Evolutionary conservation across 2,113 vertebrate genomes (phyloP).

Genomic region (Sciurus niger): DNA sequence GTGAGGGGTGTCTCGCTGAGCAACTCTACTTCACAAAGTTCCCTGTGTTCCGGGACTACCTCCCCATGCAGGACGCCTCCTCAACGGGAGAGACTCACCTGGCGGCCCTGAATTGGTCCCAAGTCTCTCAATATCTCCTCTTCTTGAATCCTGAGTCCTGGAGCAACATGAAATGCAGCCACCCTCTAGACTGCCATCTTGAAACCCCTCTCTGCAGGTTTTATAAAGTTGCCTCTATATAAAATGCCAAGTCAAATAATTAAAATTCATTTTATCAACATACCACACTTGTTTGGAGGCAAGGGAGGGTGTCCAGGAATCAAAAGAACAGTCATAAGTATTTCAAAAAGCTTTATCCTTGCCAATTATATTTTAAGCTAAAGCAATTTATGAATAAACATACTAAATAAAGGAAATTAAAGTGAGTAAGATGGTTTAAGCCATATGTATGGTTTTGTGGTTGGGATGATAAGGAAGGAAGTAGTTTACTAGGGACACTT

Average conservation of each 20-base stretch:
- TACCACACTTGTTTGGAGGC: not conserved
- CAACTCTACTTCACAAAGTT: no score
- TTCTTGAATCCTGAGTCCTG: no score
- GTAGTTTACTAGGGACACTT: not conserved
- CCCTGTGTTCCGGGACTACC: no score
- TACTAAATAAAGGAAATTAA: conserved; percentile 52
- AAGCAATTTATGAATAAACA: conserved; percentile 38
- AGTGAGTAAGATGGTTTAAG: not conserved
- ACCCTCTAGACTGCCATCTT: no score
- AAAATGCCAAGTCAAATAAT: conserved; percentile 71
- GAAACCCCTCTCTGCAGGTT: not conserved
- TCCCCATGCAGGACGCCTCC: no score
- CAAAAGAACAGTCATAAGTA: not conserved
- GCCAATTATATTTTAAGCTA: conserved; percentile 42
- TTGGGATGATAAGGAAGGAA: not conserved
- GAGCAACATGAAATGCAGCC: no score
- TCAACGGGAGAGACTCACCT: no score
- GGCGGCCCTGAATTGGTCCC: no score
- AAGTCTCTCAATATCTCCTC: no score
- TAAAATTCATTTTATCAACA: conserved; percentile 62
- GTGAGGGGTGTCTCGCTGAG: no score
- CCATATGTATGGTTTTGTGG: not conserved
- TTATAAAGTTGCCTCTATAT: conserved; percentile 61
- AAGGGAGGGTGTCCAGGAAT: not conserved
- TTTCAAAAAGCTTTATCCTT: conserved; percentile 52